Evolutionary conservation across 1,140 invertebrate species (phyloP).

Genomic region (Lordiphosa mommai): DNA sequence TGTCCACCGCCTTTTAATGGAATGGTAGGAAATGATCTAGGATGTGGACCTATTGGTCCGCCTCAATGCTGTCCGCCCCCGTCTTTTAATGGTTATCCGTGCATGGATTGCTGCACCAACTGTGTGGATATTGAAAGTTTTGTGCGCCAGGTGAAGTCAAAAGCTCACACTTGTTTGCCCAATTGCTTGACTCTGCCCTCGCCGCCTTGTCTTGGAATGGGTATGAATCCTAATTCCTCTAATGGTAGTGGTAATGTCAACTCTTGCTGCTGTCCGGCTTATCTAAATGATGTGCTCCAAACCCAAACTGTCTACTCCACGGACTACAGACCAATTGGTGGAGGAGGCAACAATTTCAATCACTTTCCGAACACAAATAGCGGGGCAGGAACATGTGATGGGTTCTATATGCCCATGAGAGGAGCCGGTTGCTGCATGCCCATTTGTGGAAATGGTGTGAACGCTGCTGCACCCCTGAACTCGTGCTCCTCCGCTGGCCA

Average conservation of each 20-base stretch:
- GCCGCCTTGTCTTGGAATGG: neutral
- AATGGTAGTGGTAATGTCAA: neutral
- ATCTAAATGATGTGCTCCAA: slow-evolving; percentile 19
- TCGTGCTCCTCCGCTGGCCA: neutral
- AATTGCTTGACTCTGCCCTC: neutral
- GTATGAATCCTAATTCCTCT: neutral
- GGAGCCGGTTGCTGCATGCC: neutral
- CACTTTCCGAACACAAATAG: slow-evolving; percentile 8
- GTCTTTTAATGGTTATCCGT: neutral
- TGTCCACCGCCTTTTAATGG: neutral
- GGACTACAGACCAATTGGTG: slow-evolving; percentile 22
- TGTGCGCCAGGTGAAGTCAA: neutral
- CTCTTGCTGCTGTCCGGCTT: neutral
- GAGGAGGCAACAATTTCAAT: slow-evolving; percentile 9
- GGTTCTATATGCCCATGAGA: slow-evolving; percentile 1
- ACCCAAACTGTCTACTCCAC: slow-evolving; percentile 23
- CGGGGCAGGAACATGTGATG: neutral
- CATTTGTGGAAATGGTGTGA: neutral
- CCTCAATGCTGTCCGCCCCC: neutral
- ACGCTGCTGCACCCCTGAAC: neutral
- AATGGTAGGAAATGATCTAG: too few relatives aligned
- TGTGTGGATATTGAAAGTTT: slow-evolving; percentile 14
- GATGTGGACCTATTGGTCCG: neutral
- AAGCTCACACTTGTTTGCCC: neutral
- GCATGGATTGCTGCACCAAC: neutral